Conservation (phyloP, 2,113 vertebrate species). For the Albula glossodonta region DNA sequence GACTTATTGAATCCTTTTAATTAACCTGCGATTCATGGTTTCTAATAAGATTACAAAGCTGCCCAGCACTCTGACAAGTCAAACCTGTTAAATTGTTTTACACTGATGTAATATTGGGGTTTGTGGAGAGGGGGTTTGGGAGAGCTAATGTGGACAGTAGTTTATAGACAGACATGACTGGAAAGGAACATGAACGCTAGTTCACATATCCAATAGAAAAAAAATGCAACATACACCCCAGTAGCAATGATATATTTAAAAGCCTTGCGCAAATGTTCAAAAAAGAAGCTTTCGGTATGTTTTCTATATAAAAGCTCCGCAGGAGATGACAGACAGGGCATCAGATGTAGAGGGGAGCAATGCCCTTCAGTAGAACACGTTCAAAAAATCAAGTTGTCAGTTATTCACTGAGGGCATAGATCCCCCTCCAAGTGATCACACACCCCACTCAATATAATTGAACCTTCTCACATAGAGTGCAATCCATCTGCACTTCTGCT, state of each 20-base stretch:
- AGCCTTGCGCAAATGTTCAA: neutral
- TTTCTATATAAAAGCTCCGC: too few relatives aligned
- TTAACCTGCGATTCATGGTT: neutral
- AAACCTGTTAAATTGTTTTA: neutral
- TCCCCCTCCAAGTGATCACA: neutral
- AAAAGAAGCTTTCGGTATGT: neutral
- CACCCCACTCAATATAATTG: neutral
- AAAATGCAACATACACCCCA: neutral
- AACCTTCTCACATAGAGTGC: neutral
- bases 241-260: neutral
- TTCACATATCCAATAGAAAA: neutral
- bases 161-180: too few relatives aligned
- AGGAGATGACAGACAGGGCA: too few relatives aligned
- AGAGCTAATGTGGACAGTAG: too few relatives aligned
- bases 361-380: neutral
- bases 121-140: too few relatives aligned
- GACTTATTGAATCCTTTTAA: conserved; percentile 22
- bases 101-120: neutral
- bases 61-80: neutral
- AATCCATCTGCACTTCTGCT: neutral
- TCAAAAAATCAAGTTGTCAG: conserved; percentile 4
- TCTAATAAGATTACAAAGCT: conserved; percentile 16
- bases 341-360: neutral
- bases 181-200: neutral
- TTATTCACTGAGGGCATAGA: neutral